Base-by-base conservation (phyloP, 2,113 vertebrate genomes). In the Eulacestoma nigropectus region DNA sequence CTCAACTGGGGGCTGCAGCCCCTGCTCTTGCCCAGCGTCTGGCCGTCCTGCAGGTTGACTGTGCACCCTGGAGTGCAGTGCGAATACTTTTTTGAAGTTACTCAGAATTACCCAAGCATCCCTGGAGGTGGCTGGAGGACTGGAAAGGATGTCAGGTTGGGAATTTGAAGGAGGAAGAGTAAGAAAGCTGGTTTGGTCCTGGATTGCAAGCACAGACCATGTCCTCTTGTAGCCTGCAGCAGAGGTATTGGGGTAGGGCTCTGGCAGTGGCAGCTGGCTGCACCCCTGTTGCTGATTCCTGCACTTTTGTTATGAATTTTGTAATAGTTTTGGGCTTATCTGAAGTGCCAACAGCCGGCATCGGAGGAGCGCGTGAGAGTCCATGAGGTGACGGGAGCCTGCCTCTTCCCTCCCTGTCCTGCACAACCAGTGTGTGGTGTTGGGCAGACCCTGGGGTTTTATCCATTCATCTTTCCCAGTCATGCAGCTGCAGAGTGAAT, bases 261-360 rank as follows among this genome's bases (percentile, higher is more conserved):
- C 50, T 0, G 0, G 39, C 68, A 50, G 59, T 8, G 27, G 56
- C 68, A 59, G 86, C 68, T 3, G 15, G 46, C 60, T 92, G 55
- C 46, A 37, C 56, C 91, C 64, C 90, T 74, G 21, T 20, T 94
- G 94, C 96, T 93, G 94, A 95, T 68, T 92, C 35, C 60, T 60
- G 86, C 46, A 4, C 60, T 93, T 96, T n/a, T 87, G 85, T 90
- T 91, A 41, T 5, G 46, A 91, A 74, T 97, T 95, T 95, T 2
- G 1, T 86, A 78, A 77, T 42, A 42, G 32, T 86, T 92, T 79
- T 18, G 89, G 89, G 80, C 76, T 95, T 90, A 90, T 92, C 76
- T 81, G 77, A 70, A 81, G 76, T 3, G 1, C 72, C 7, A 3
- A 33, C 79, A 85, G 82, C n/a, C 7, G 0, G 65, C 82, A 69